Percentiles rank a stretch among this genome's conserved stretches.
phyloP scores from a whole-genome alignment of 2,113 vertebrate genomes.

The Montifringilla adamsi region DNA sequence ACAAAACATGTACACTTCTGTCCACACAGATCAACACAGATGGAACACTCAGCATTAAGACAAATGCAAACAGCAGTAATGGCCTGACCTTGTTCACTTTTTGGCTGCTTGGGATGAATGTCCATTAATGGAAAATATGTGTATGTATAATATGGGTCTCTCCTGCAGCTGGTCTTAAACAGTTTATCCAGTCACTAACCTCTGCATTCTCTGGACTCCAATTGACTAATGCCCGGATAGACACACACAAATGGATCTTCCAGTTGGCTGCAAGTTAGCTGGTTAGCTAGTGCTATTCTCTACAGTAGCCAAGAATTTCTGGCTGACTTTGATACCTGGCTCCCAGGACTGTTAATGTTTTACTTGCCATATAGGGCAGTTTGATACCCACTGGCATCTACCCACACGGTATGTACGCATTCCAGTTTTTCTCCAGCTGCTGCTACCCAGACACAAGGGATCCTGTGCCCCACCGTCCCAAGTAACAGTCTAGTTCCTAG shows the following conservation, averaged over 20 bases:
- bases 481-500: background rate
- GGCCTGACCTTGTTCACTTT: background rate
- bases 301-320: background rate
- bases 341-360: background rate
- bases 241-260: background rate
- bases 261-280: background rate
- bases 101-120: background rate
- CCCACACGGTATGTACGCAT: background rate
- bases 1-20: background rate
- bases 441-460: background rate
- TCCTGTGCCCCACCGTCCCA: too few relatives aligned
- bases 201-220: background rate
- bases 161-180: background rate
- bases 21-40: background rate
- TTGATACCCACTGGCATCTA: accelerated
- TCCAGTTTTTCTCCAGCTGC: background rate
- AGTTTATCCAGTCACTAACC: background rate
- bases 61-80: background rate
- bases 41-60: background rate
- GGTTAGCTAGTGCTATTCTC: background rate
- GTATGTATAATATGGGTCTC: background rate
- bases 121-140: background rate
- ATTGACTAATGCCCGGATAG: background rate
- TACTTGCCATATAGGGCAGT: background rate
- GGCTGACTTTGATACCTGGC: background rate